Evolutionary conservation across 2,113 vertebrate species (phyloP).

Genomic region (Arenaria interpres): DNA sequence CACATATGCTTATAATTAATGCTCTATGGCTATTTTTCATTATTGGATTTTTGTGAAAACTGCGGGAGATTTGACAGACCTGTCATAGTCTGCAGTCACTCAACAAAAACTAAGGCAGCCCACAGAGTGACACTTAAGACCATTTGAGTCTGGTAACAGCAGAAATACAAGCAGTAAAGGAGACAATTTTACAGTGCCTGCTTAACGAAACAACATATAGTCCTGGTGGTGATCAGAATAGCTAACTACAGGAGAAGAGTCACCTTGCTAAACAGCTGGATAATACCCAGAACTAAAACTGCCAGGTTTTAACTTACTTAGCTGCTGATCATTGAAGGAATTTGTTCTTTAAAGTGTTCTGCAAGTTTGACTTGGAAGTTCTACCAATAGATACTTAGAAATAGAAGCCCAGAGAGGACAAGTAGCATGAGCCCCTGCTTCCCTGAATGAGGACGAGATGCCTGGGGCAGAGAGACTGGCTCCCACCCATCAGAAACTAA

Average conservation of each 20-base stretch:
- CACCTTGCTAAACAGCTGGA: background rate
- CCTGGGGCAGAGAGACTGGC: background rate
- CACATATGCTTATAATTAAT: background rate
- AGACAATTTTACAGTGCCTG: background rate
- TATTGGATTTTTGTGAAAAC: background rate
- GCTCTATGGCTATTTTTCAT: background rate
- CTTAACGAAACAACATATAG: background rate
- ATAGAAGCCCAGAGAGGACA: background rate
- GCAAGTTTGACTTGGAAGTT: background rate
- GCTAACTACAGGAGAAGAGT: background rate
- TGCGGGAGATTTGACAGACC: background rate
- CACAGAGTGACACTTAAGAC: conserved; percentile 15
- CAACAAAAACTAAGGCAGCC: conserved; percentile 15
- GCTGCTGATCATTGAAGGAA: background rate
- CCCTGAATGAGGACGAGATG: background rate
- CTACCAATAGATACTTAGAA: background rate
- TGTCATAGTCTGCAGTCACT: conserved; percentile 4
- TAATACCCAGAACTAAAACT: background rate
- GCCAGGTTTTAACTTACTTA: background rate
- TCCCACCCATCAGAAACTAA: background rate
- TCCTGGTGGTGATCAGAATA: background rate
- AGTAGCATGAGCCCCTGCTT: background rate
- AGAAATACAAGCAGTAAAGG: background rate
- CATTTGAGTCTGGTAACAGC: background rate
- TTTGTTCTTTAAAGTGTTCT: background rate